Evolutionary conservation across 1,140 invertebrate species (phyloP).

Genomic region (Drosophila jambulina): DNA sequence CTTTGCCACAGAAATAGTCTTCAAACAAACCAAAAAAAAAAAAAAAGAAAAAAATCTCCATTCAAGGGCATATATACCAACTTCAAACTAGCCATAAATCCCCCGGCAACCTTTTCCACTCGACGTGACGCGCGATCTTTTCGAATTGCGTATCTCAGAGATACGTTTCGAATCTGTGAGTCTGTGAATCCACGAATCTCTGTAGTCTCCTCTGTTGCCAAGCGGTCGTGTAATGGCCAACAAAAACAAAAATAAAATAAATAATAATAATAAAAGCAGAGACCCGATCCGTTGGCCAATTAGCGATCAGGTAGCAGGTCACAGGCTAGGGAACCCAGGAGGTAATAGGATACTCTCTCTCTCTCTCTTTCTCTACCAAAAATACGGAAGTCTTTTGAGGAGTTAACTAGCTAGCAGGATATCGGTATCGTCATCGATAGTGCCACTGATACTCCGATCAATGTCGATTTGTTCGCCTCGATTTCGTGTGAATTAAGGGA

Average conservation of each 20-base stretch:
- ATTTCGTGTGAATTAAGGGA: conserved; percentile 31
- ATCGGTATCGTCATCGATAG: conserved; percentile 36
- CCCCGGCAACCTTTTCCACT: conserved; percentile 50
- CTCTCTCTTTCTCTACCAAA: not conserved
- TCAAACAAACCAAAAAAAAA: conserved; percentile 33
- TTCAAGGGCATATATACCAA: conserved; percentile 51
- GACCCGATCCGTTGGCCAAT: conserved; percentile 10
- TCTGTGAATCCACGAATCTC: not conserved
- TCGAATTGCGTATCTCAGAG: conserved; percentile 40
- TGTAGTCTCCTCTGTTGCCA: conserved; percentile 28
- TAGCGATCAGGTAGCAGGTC: conserved; percentile 22
- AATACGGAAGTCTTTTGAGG: conserved; percentile 37
- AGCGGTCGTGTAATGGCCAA: conserved; percentile 27
- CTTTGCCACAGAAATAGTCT: conserved; percentile 32
- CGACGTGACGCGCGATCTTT: conserved; percentile 49
- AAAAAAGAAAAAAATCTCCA: conserved; percentile 8
- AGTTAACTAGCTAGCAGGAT: conserved; percentile 33
- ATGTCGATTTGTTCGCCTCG: conserved; percentile 21
- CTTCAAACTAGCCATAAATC: conserved; percentile 55
- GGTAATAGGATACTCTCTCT: conserved; percentile 50
- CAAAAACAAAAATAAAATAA: conserved; percentile 2
- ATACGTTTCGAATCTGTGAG: conserved; percentile 19
- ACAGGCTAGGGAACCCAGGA: not conserved
- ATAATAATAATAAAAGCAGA: conserved; percentile 8
- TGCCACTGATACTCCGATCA: conserved; percentile 11